A percentile compares a stretch with the other conserved stretches of the same genome.
These are phyloP conservation scores for Dasyurus viverrinus DNA, from an alignment of 2,113 vertebrate species.

Conservation along the genomic window DNA sequence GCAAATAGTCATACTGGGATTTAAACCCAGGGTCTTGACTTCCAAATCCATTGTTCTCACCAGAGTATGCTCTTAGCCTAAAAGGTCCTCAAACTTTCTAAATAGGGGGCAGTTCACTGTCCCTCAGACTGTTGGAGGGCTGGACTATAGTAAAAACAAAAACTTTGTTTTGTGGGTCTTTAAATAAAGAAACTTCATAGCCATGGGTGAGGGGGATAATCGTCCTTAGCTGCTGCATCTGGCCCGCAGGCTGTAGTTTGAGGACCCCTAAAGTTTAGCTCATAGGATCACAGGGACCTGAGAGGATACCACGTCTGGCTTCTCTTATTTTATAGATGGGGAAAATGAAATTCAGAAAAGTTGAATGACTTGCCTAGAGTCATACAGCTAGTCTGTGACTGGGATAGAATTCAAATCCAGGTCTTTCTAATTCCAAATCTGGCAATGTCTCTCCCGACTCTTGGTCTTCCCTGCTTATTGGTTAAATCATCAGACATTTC, in stretches of 20 bases:
- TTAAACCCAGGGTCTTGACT: not conserved
- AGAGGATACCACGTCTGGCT: too few relatives aligned
- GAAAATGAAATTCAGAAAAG: not conserved
- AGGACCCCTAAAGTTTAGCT: too few relatives aligned
- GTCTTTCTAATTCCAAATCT: not conserved
- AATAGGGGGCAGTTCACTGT: too few relatives aligned
- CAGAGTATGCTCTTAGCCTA: not conserved
- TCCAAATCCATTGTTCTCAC: not conserved
- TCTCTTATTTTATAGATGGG: not conserved
- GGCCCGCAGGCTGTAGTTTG: too few relatives aligned
- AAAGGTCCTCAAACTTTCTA: too few relatives aligned
- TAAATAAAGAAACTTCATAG: too few relatives aligned
- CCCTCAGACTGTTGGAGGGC: too few relatives aligned
- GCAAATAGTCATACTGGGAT: not conserved
- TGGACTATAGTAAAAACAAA: too few relatives aligned
- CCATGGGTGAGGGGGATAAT: too few relatives aligned
- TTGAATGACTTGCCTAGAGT: not conserved
- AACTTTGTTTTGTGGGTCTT: too few relatives aligned
- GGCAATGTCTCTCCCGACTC: not conserved
- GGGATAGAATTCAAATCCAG: not conserved
- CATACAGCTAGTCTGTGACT: not conserved
- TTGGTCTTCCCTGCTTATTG: not conserved
- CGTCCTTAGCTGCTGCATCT: too few relatives aligned
- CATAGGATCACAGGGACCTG: not conserved
- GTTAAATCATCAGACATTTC: not conserved